Percentiles rank a stretch among this genome's conserved stretches.
Conservation (phyloP, 2,797 vertebrate genomes). For the Crenuchus spilurus region DNA sequence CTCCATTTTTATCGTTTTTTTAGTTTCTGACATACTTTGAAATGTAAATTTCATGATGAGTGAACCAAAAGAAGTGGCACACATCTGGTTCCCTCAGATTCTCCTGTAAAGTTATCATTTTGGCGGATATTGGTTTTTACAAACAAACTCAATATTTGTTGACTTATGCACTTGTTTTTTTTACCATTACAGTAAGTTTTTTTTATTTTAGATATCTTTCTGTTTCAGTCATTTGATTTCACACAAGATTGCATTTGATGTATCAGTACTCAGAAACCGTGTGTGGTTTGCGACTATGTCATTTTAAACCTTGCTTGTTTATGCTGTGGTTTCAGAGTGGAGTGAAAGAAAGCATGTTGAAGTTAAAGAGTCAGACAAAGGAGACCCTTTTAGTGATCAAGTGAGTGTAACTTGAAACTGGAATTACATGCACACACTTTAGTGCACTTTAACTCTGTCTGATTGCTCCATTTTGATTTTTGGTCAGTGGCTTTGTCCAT, state of each 20-base stretch:
- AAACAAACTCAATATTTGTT: too few species aligned
- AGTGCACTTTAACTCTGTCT: constrained; percentile 29
- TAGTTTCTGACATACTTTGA: too few species aligned
- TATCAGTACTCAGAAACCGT: constrained; percentile 1
- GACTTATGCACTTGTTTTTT: not conserved
- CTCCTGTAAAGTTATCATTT: too few species aligned
- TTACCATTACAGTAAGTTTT: not conserved
- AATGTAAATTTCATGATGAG: too few species aligned
- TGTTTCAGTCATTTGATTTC: not conserved
- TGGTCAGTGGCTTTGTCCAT: not conserved
- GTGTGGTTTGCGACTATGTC: constrained; percentile 44
- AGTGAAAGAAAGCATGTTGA: not conserved
- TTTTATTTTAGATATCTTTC: not conserved
- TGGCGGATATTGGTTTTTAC: too few species aligned
- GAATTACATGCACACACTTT: constrained; percentile 5
- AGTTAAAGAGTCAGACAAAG: constrained; percentile 25
- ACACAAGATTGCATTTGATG: not conserved
- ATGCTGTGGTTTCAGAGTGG: constrained; percentile 24
- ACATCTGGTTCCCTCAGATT: too few species aligned
- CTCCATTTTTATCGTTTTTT: too few species aligned
- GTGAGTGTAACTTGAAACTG: constrained; percentile 18
- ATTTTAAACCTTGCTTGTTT: constrained; percentile 20
- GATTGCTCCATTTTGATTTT: constrained; percentile 3
- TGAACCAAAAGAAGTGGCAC: too few species aligned
- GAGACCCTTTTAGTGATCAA: constrained; percentile 7